phyloP scores from a whole-genome alignment of 1,140 invertebrate genomes.

The Drosophila chauvacae region DNA sequence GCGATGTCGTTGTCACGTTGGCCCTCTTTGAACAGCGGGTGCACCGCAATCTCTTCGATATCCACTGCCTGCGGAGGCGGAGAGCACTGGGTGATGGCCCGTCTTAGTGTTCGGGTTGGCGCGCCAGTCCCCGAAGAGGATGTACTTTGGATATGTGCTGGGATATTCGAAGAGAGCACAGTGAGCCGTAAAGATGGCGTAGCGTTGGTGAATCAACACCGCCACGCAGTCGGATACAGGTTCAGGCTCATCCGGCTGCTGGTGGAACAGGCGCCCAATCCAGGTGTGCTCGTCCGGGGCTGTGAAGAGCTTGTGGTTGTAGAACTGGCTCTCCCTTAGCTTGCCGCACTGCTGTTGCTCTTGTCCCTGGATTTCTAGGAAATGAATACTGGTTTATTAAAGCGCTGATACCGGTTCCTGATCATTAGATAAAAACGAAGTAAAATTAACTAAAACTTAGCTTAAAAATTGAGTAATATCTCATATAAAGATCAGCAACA shows the following conservation, averaged over 20 bases:
- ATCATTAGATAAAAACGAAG: no score
- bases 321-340: constrained; percentile 20
- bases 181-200: constrained; percentile 19
- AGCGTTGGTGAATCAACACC: constrained; percentile 16
- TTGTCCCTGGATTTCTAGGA: background rate
- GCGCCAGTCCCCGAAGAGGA: constrained; percentile 18
- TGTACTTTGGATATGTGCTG: background rate
- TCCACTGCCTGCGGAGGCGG: constrained; percentile 7
- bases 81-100: background rate
- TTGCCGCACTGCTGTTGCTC: constrained; percentile 20
- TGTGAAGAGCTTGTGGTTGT: constrained; percentile 6
- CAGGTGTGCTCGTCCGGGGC: constrained; percentile 28
- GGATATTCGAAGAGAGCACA: constrained; percentile 7
- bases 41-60: constrained; percentile 23
- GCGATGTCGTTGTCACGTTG: constrained; percentile 14
- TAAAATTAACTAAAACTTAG: no score
- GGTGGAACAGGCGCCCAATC: constrained; percentile 22
- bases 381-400: background rate
- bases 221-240: background rate
- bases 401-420: no score
- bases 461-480: no score
- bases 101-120: background rate
- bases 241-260: background rate
- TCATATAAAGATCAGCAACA: no score
- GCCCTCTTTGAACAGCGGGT: constrained; percentile 7